Evolutionary conservation across 2,113 vertebrate species (phyloP).

Genomic region (Nothocercus julius): DNA sequence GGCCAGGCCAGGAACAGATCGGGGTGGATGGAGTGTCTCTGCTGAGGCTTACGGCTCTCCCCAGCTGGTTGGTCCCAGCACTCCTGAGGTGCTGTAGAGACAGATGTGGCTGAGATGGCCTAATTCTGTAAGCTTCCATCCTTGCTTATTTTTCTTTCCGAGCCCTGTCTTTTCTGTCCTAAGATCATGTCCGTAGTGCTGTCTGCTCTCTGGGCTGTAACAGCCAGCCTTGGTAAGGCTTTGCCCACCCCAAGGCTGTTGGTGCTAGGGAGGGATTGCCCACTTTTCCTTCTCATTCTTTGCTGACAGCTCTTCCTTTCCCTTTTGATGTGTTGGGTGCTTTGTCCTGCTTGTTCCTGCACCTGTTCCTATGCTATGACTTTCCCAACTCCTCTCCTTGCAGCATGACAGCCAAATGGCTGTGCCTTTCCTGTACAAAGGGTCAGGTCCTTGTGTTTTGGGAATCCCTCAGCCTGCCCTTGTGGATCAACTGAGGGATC

Average conservation of each 20-base stretch:
- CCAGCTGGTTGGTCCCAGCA: neutral
- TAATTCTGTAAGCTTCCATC: neutral
- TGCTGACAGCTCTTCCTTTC: neutral
- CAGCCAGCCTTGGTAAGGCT: neutral
- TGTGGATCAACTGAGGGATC: neutral
- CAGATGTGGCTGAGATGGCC: neutral
- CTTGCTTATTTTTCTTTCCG: neutral
- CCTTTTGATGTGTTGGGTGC: neutral
- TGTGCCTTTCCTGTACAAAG: neutral
- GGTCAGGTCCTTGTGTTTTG: rapidly evolving
- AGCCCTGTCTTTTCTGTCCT: neutral
- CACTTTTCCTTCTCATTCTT: neutral
- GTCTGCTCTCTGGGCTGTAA: neutral
- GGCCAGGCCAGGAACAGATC: neutral
- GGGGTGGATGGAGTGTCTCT: neutral
- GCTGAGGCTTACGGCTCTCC: neutral
- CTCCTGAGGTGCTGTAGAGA: neutral
- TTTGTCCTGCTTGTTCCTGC: neutral
- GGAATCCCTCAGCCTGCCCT: neutral
- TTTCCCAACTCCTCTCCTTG: neutral
- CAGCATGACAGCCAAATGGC: neutral
- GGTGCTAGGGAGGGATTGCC: neutral
- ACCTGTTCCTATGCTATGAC: neutral
- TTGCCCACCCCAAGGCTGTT: neutral
- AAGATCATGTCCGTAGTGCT: neutral